Evolutionary conservation across 2,797 vertebrate species (phyloP).

Genomic region (Garrulus glandarius): DNA sequence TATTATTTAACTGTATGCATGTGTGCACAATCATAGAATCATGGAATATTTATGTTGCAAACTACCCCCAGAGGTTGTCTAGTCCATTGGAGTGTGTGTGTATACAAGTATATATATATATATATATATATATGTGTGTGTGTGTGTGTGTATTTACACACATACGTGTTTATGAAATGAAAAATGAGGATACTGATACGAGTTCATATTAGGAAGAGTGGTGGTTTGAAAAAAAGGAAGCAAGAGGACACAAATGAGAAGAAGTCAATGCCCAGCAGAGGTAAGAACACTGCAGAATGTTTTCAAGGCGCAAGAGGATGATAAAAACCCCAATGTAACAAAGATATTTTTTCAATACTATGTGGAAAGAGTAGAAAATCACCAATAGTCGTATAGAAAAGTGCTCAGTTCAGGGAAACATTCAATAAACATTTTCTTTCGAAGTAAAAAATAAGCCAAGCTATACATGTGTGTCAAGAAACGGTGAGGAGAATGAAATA

Average conservation of each 20-base stretch:
- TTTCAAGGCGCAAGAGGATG: neutral
- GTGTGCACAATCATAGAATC: neutral
- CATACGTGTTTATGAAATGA: neutral
- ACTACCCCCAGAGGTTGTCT: neutral
- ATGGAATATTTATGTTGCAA: neutral
- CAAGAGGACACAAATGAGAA: neutral
- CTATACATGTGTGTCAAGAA: neutral
- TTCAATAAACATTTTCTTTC: neutral
- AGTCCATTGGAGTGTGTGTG: neutral
- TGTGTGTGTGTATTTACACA: neutral
- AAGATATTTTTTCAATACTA: neutral
- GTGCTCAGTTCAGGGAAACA: neutral
- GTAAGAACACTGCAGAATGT: neutral
- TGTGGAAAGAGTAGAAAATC: neutral
- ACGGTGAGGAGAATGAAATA: neutral
- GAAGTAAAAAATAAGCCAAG: neutral
- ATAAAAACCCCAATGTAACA: accelerated
- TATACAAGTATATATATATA: accelerated
- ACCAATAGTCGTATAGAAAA: accelerated
- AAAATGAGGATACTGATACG: neutral
- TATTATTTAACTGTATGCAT: neutral
- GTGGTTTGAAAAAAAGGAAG: neutral
- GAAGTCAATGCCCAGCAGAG: neutral
- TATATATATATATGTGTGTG: accelerated
- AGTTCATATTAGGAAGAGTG: neutral